phyloP scores from a whole-genome alignment of 92 coral and sea anemone species.

The Palythoa grandis region DNA sequence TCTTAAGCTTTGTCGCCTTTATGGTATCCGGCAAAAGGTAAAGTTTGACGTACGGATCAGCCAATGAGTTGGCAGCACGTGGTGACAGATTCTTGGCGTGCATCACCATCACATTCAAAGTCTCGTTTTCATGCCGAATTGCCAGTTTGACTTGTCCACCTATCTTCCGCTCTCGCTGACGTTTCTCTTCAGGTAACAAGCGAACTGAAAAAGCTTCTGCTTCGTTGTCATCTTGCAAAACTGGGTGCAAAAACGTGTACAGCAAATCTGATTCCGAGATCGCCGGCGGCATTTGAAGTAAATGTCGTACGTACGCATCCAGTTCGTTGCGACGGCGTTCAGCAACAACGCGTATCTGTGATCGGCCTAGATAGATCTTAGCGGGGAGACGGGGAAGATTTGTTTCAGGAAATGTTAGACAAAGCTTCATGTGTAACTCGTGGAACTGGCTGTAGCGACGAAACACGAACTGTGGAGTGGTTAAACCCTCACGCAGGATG shows the following conservation, averaged over 20 bases:
- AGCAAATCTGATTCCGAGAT: conserved; percentile 81
- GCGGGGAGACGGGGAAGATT: conserved; percentile 88
- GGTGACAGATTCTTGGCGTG: conserved; percentile 91
- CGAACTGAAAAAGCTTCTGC: conserved; percentile 79
- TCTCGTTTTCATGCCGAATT: conserved; percentile 72
- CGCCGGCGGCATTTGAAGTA: conserved; percentile 83
- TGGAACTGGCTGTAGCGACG: conserved; percentile 95
- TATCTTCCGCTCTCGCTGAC: conserved; percentile 76
- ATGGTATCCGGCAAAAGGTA: conserved; percentile 94
- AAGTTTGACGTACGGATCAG: conserved; percentile 97
- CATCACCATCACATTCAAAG: conserved; percentile 93
- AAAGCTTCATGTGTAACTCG: conserved; percentile 88
- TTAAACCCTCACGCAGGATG: conserved; percentile 75
- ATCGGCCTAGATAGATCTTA: conserved; percentile 93
- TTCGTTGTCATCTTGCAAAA: conserved; percentile 79
- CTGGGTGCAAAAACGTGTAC: conserved; percentile 92
- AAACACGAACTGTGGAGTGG: conserved; percentile 87
- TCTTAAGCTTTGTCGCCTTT: conserved; percentile 94
- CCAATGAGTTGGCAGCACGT: conserved; percentile 72
- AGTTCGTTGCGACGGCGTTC: conserved; percentile 93
- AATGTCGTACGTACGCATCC: conserved; percentile 80
- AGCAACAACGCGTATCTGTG: conserved; percentile 98
- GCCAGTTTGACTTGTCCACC: conserved; percentile 90
- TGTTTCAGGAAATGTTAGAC: conserved; percentile 81
- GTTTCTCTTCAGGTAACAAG: conserved; percentile 89